These are phyloP conservation scores for Mandrillus leucophaeus DNA, from an alignment of 2,113 vertebrate species.

Conservation along the genomic window DNA sequence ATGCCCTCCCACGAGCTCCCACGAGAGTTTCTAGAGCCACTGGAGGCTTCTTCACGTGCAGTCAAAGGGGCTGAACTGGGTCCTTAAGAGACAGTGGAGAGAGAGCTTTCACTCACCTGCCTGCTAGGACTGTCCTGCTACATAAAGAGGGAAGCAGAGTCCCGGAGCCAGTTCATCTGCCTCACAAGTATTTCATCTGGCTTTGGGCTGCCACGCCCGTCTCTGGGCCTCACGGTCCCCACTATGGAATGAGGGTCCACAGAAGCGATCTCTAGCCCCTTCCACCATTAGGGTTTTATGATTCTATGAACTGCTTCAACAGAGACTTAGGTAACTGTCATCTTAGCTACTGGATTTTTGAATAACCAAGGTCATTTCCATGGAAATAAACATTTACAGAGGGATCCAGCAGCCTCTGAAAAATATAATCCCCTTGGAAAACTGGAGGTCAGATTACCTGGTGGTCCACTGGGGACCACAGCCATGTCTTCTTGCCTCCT, in stretches of 20 bases:
- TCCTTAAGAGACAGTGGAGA: background rate
- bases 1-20: background rate
- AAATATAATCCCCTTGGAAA: background rate
- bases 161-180: background rate
- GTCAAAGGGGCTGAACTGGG: background rate
- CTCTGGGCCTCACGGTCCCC: background rate
- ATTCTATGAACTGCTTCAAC: background rate
- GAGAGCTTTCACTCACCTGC: background rate
- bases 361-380: background rate
- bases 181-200: background rate
- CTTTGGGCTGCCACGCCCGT: background rate
- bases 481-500: background rate
- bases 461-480: background rate
- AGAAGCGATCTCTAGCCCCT: background rate
- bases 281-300: background rate
- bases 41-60: background rate
- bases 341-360: background rate
- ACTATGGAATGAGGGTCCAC: background rate
- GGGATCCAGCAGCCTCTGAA: background rate
- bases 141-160: background rate
- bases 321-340: no score
- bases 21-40: background rate
- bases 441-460: background rate
- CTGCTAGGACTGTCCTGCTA: fast-evolving
- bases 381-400: background rate